phyloP scores from a whole-genome alignment of 2,797 vertebrate genomes.

The Sebastes umbrosus region DNA sequence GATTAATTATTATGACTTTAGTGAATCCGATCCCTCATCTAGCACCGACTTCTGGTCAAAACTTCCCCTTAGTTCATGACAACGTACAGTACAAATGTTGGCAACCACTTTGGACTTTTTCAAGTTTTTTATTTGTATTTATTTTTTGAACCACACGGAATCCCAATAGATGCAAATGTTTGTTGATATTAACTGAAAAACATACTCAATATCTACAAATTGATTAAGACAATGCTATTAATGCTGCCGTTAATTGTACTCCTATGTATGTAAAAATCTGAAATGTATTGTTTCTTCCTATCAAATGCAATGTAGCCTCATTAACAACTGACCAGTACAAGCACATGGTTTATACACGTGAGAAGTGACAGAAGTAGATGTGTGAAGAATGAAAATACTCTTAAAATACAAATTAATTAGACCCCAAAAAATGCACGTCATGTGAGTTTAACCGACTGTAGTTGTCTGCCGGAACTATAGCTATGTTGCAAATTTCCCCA shows the following conservation, averaged over 20 bases:
- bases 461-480: too few relatives aligned
- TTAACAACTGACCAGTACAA: background rate
- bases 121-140: background rate
- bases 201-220: background rate
- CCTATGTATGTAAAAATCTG: too few relatives aligned
- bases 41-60: background rate
- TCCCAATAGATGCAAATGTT: accelerated
- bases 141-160: background rate
- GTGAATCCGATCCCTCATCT: background rate
- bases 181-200: background rate
- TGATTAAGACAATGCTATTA: background rate
- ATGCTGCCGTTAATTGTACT: too few relatives aligned
- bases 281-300: background rate
- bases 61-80: background rate
- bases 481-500: too few relatives aligned
- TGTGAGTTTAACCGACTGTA: too few relatives aligned
- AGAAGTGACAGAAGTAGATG: background rate
- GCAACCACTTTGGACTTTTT: background rate
- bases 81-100: background rate
- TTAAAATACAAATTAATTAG: background rate
- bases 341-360: background rate
- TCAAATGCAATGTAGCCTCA: background rate
- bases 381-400: background rate
- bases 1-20: background rate
- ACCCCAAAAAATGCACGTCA: too few relatives aligned